Conservation (phyloP, 1,140 invertebrate genomes). For the Lordiphosa clarofinis region DNA sequence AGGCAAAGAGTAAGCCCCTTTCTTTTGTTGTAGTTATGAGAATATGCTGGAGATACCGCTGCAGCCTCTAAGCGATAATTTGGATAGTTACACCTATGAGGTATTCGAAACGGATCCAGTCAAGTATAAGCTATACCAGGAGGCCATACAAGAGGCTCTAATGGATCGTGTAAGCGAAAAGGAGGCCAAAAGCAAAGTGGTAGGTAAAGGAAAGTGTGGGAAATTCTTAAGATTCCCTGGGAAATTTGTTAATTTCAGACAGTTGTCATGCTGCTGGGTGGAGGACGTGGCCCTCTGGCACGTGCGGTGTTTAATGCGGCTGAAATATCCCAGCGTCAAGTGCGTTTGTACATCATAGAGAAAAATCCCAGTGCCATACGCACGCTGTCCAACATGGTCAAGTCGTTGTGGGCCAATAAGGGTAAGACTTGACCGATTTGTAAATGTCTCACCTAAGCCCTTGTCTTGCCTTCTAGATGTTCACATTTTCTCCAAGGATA, state of each 20-base stretch:
- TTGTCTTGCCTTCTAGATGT: constrained; percentile 76
- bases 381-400: constrained; percentile 89
- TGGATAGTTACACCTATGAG: constrained; percentile 97
- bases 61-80: constrained; percentile 96
- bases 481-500: constrained; percentile 91
- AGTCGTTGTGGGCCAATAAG: constrained; percentile 90
- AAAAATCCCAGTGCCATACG: constrained; percentile 98
- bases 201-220: constrained; percentile 9
- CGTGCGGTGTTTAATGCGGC: constrained; percentile 91
- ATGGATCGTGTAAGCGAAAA: constrained; percentile 79
- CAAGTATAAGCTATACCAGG: constrained; percentile 96
- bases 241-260: constrained; percentile 61
- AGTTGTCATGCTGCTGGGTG: constrained; percentile 95
- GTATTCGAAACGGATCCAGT: constrained; percentile 99
- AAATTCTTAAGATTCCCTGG: constrained; percentile 1
- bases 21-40: constrained; percentile 87
- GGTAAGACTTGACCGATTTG: constrained; percentile 58
- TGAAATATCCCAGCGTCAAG: constrained; percentile 75
- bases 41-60: constrained; percentile 94
- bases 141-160: constrained; percentile 89
- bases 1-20: too few relatives aligned
- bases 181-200: constrained; percentile 60
- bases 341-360: constrained; percentile 96
- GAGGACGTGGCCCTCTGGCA: constrained; percentile 97
- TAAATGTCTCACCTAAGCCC: neutral